Evolutionary conservation across 2,797 vertebrate genomes (phyloP).

Genomic region (Xenopus petersii): DNA sequence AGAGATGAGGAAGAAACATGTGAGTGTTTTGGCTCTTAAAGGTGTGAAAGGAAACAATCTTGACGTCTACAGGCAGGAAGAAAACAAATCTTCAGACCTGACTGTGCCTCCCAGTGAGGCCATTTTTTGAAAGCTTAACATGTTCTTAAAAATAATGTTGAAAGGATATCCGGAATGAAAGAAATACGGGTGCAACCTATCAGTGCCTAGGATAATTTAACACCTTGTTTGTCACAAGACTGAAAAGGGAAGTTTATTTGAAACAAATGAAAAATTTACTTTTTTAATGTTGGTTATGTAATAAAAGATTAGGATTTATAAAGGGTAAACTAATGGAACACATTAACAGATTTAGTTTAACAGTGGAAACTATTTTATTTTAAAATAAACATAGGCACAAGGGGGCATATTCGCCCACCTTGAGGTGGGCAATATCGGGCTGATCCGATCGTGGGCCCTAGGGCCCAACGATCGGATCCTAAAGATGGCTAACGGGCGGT

Average conservation of each 20-base stretch:
- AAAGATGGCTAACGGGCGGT: too few relatives aligned
- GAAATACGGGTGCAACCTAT: conserved; percentile 35
- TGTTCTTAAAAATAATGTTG: conserved; percentile 60
- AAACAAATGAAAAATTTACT: too few relatives aligned
- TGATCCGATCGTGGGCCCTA: too few relatives aligned
- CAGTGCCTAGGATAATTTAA: background rate
- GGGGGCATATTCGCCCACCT: too few relatives aligned
- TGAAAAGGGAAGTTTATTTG: background rate
- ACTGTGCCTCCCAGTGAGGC: conserved; percentile 54
- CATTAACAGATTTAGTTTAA: too few relatives aligned
- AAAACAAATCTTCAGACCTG: conserved; percentile 60
- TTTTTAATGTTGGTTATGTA: too few relatives aligned
- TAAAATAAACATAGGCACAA: too few relatives aligned
- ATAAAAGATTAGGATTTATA: too few relatives aligned
- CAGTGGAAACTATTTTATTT: too few relatives aligned
- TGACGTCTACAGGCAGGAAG: conserved; percentile 62
- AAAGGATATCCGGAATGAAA: conserved; percentile 57
- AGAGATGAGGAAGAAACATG: conserved; percentile 54
- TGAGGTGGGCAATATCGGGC: too few relatives aligned
- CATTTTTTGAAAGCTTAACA: conserved; percentile 54
- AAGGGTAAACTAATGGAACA: too few relatives aligned
- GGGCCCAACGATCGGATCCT: too few relatives aligned
- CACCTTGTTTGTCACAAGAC: background rate
- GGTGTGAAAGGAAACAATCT: conserved; percentile 71
- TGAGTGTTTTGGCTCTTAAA: conserved; percentile 66